A percentile compares a stretch with the other conserved stretches of the same genome.
Conservation (phyloP, 2,797 vertebrate genomes). For the Lacerta bilineata region DNA sequence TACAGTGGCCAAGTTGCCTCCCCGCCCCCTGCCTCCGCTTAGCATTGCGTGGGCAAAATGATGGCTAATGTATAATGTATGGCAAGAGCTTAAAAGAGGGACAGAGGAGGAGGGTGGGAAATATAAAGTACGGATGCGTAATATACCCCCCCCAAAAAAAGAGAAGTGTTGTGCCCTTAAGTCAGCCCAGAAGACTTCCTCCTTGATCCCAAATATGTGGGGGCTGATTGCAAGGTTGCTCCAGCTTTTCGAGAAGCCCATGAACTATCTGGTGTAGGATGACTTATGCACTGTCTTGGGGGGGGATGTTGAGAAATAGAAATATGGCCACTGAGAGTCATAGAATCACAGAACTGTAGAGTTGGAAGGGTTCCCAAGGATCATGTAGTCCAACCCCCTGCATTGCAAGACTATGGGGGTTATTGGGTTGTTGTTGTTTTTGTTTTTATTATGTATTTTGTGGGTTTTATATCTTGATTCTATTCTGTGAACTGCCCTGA, state of each 20-base stretch:
- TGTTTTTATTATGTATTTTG: too few species aligned
- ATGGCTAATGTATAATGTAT: constrained; percentile 11
- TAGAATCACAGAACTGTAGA: too few species aligned
- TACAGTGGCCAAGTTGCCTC: neutral
- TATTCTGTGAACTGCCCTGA: too few species aligned
- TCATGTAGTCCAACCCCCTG: too few species aligned
- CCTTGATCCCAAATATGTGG: neutral
- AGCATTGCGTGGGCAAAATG: constrained; percentile 31
- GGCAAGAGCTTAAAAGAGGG: constrained; percentile 3
- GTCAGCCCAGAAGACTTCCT: neutral
- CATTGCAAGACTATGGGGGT: too few species aligned
- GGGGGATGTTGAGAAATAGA: too few species aligned
- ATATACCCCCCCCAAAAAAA: neutral
- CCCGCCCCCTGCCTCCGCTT: accelerated
- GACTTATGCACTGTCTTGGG: neutral
- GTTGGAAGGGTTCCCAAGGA: too few species aligned
- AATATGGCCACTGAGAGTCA: too few species aligned
- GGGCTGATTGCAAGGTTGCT: neutral
- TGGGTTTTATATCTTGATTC: too few species aligned
- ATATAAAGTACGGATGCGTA: neutral
- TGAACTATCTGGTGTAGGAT: neutral
- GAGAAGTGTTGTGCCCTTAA: neutral
- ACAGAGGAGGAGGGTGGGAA: neutral
- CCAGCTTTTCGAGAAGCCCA: neutral
- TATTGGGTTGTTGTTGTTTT: too few species aligned